Percentiles rank a stretch among this genome's conserved stretches.
Evolutionary conservation across 2,113 vertebrate genomes (phyloP).

Genomic region (Regulus satrapa): DNA sequence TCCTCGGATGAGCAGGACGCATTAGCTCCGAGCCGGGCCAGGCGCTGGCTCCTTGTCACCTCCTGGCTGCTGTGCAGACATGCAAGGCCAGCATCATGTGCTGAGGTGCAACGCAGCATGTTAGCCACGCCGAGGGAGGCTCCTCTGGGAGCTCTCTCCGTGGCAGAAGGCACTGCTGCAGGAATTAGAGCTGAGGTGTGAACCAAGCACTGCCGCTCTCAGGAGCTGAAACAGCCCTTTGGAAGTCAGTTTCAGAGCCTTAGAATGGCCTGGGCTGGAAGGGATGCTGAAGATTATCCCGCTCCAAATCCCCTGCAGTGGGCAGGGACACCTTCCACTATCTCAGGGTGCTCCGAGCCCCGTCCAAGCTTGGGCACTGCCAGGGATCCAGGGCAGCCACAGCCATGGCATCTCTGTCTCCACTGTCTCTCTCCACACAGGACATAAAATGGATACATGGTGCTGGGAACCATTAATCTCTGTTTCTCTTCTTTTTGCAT

Average conservation of each 20-base stretch:
- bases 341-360: neutral
- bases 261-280: neutral
- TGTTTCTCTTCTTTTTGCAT: neutral
- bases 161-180: neutral
- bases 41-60: neutral
- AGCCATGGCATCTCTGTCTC: neutral
- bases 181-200: neutral
- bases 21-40: neutral
- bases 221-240: neutral
- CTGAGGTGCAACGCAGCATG: neutral
- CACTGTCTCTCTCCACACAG: neutral
- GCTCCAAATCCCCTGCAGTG: neutral
- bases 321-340: neutral
- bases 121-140: neutral
- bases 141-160: neutral
- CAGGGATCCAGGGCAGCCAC: neutral
- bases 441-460: neutral
- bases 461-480: neutral
- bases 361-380: rapidly evolving
- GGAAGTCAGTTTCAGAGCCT: neutral
- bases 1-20: neutral
- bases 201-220: neutral
- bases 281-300: neutral
- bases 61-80: neutral
- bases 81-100: neutral